Evolutionary conservation across 2,888 invertebrate species (phyloP).

Genomic region (Cheilosia pagana): DNA sequence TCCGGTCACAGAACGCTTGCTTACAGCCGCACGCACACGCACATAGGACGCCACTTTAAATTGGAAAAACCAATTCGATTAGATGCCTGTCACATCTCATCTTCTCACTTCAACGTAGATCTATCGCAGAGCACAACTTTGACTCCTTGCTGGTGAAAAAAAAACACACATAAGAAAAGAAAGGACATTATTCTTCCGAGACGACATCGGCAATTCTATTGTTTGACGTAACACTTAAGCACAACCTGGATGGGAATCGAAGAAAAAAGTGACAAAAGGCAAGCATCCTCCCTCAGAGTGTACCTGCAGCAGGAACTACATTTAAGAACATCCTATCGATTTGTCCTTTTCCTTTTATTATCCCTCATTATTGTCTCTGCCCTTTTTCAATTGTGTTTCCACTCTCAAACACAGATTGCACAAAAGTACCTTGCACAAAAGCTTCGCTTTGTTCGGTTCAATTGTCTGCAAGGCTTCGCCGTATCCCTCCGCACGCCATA

Average conservation of each 20-base stretch:
- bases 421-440: constrained; percentile 55
- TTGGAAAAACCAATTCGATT: constrained; percentile 35
- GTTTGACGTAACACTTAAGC: constrained; percentile 52
- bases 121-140: not conserved
- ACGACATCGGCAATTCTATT: constrained; percentile 53
- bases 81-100: constrained; percentile 16
- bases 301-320: constrained; percentile 47
- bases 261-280: constrained; percentile 13
- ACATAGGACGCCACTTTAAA: not conserved
- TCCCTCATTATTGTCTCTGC: constrained; percentile 64
- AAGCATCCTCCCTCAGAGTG: constrained; percentile 16
- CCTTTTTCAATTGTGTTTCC: constrained; percentile 55
- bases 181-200: constrained; percentile 56
- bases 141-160: constrained; percentile 15
- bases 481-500: constrained; percentile 9
- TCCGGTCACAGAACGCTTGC: no score
- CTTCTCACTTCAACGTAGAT: not conserved
- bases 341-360: constrained; percentile 62
- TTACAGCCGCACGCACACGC: not conserved
- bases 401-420: constrained; percentile 35
- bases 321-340: constrained; percentile 59
- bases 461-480: constrained; percentile 36
- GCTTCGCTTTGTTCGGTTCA: constrained; percentile 34
- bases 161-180: constrained; percentile 18
- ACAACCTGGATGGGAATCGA: constrained; percentile 36